phyloP scores from a whole-genome alignment of 2,888 invertebrate species.

The Oegoconia quadripuncta region DNA sequence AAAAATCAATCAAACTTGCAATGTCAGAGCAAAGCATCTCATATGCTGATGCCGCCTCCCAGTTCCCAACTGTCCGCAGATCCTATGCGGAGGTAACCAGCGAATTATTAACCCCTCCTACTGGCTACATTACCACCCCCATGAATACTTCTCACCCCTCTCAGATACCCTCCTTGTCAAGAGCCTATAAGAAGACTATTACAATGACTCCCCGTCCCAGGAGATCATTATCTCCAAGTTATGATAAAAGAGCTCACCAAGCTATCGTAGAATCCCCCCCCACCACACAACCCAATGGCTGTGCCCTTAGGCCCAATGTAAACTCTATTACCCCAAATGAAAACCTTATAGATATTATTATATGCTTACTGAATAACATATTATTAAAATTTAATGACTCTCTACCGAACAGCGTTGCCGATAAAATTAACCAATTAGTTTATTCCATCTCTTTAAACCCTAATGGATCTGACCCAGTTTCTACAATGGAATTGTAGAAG shows the following conservation, averaged over 20 bases:
- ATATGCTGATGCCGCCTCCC: constrained; percentile 16
- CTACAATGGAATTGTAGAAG: constrained; percentile 21
- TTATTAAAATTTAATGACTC: not conserved
- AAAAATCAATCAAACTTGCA: constrained; percentile 18
- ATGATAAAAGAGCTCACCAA: not conserved
- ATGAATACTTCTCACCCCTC: no score
- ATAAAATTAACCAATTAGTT: not conserved
- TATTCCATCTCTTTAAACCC: constrained; percentile 6
- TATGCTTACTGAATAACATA: not conserved
- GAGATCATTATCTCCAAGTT: not conserved
- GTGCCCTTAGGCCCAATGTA: not conserved
- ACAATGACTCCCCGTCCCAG: not conserved
- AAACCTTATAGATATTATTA: not conserved
- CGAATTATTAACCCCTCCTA: not conserved
- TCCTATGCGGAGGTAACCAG: not conserved
- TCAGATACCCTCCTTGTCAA: no score
- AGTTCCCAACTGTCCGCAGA: not conserved
- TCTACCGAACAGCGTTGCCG: not conserved
- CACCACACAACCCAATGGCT: not conserved
- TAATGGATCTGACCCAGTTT: not conserved
- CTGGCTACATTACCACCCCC: not conserved
- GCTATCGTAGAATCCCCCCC: not conserved
- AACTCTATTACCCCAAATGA: no score
- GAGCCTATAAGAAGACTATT: not conserved
- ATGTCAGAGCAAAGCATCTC: constrained; percentile 21